Conservation (phyloP, 2,113 vertebrate species). For the Tragulus kanchil region DNA sequence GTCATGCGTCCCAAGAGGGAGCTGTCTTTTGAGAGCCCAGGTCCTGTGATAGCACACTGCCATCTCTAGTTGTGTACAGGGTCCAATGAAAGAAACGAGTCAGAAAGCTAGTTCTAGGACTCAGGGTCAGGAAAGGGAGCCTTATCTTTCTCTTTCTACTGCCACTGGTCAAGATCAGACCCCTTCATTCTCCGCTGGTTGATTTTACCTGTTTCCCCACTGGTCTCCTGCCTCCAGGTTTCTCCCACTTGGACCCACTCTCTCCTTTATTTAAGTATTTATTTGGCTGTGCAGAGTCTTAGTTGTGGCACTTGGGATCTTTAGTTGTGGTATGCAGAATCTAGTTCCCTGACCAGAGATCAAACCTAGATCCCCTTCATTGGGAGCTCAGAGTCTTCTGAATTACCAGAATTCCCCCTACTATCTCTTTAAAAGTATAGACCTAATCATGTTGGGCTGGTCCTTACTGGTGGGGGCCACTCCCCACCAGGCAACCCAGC, state of each 20-base stretch:
- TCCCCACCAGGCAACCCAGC: background rate
- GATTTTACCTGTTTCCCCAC: background rate
- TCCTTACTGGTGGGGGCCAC: background rate
- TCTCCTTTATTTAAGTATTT: too few relatives aligned
- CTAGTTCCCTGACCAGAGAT: background rate
- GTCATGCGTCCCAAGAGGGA: background rate
- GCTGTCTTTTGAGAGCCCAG: background rate
- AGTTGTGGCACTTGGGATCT: background rate
- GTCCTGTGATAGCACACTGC: conserved; percentile 7
- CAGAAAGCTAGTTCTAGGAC: conserved; percentile 9
- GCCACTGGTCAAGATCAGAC: background rate
- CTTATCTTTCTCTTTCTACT: conserved; percentile 6
- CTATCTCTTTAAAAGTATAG: background rate
- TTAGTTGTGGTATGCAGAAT: background rate
- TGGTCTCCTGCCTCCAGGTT: background rate
- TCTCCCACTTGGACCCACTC: background rate
- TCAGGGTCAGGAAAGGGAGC: background rate
- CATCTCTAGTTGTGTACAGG: background rate
- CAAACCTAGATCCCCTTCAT: background rate
- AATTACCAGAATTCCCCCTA: background rate
- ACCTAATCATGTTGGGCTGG: background rate
- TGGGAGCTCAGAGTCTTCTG: background rate
- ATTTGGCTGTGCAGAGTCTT: background rate
- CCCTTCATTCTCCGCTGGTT: background rate
- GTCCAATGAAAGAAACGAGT: background rate